These are phyloP conservation scores for Stegana nigrithorax DNA, from an alignment of 2,888 invertebrate genomes.

Conservation along the genomic window DNA sequence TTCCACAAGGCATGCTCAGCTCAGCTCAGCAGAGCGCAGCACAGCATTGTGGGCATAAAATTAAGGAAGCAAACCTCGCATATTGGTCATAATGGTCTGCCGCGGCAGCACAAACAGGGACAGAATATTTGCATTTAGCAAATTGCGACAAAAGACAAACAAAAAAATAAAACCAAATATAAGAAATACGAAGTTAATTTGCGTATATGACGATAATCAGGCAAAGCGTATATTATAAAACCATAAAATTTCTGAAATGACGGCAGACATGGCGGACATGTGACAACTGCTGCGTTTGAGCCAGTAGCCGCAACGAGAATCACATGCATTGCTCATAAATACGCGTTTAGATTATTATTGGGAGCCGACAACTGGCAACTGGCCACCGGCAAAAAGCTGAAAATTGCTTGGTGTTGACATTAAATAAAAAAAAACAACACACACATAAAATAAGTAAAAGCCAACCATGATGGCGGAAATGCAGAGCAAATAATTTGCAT, in stretches of 20 bases:
- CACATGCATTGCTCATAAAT: background rate
- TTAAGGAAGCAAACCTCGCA: constrained; percentile 1
- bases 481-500: constrained; percentile 8
- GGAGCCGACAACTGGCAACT: background rate
- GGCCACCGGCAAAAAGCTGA: background rate
- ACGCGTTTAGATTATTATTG: background rate
- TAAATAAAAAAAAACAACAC: too few species aligned
- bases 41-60: background rate
- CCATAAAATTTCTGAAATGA: constrained; percentile 58
- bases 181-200: constrained; percentile 44
- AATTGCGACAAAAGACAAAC: constrained; percentile 45
- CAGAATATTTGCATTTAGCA: constrained; percentile 50
- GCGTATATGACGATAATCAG: constrained; percentile 61
- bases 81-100: background rate
- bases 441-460: background rate
- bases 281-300: background rate
- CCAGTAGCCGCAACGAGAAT: background rate
- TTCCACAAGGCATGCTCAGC: too few species aligned
- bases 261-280: background rate
- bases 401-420: too few species aligned
- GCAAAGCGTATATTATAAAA: constrained; percentile 57
- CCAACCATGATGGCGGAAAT: background rate
- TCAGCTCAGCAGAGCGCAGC: too few species aligned
- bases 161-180: background rate
- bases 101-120: too few species aligned